Conservation (phyloP, 2,888 invertebrate genomes). For the Pristionchus fissidentatus region DNA sequence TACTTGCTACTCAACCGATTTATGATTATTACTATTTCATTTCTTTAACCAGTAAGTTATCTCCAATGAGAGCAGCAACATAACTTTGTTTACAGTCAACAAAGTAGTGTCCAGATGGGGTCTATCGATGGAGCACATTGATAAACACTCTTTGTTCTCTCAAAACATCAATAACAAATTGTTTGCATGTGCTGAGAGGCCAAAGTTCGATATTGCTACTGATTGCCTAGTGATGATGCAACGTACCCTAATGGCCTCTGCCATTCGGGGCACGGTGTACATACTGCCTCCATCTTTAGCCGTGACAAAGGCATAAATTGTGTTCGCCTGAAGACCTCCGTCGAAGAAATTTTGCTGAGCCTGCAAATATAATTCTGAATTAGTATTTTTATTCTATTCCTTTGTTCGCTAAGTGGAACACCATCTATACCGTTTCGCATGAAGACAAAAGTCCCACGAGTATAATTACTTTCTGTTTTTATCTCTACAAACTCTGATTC, state of each 20-base stretch:
- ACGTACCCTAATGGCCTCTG: slow-evolving; percentile 25
- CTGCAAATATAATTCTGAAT: slow-evolving; percentile 8
- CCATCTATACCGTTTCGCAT: neutral
- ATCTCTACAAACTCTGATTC: neutral
- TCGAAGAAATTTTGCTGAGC: slow-evolving; percentile 11
- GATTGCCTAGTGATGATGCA: neutral
- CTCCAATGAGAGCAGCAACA: too few relatives aligned
- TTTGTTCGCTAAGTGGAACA: too few relatives aligned
- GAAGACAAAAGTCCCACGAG: neutral
- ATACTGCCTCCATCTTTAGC: slow-evolving; percentile 59
- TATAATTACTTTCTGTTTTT: neutral
- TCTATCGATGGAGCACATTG: neutral
- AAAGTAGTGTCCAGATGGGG: neutral
- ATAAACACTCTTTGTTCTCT: neutral
- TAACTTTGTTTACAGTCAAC: too few relatives aligned
- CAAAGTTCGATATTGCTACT: neutral
- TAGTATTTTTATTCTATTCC: neutral
- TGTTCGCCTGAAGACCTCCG: slow-evolving; percentile 58
- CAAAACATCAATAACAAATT: neutral
- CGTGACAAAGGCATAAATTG: slow-evolving; percentile 69
- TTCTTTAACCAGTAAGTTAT: too few relatives aligned
- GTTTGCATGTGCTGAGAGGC: neutral
- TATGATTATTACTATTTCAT: neutral
- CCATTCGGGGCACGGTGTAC: neutral
- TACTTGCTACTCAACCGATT: neutral